Evolutionary conservation across 2,113 vertebrate species (phyloP), one percentile per base, ranked within the genome.

Genomic region (Thinocorus orbignyianus): DNA sequence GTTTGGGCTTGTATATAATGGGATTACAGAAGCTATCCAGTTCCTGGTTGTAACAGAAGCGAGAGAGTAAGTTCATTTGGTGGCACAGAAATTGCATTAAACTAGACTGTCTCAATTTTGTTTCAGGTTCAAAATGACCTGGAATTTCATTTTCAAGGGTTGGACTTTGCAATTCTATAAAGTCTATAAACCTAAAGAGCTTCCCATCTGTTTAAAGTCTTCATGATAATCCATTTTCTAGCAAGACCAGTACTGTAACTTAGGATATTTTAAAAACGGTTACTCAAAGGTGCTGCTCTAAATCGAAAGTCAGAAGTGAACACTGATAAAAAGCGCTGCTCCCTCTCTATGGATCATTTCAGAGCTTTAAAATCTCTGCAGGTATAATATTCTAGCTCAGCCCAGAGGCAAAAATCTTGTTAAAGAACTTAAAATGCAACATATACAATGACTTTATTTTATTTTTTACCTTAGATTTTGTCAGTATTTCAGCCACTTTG

Each of bases 401-500:
- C 11, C 80, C 12, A 37, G 16, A 51, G 8, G 5, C 33, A 37
- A 78, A 49, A 64, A 70, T 42, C 33, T 78, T 17, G 9, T 25
- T 46, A 28, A 35, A 68, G 20, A 72, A 18, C 18, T 35, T 37
- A 88, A 33, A 92, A 64, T 17, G 30, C 35, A 80, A 79, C 16
- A 69, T 7, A 4, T 62, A 65, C 7, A 30, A 17, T 4, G 1
- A 23, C 6, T 17, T 2, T 13, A 20, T 7, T 4, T 49, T 95
- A 91, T 61, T 60, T 97, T 96, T 46, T 97, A 99, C 99, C 98
- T 99, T 99, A 72, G 99, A 98, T 97, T 99, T 99, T 90, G 98
- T 92, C 61, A 98, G 88, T 97, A 99, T 99, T 95, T 99, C 99
- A 96, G 99, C 98, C 96, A 99, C 99, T 98, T 98, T 99, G 73